Evolutionary conservation across 2,797 vertebrate species (phyloP).

Genomic region (Peromyscus attwateri): DNA sequence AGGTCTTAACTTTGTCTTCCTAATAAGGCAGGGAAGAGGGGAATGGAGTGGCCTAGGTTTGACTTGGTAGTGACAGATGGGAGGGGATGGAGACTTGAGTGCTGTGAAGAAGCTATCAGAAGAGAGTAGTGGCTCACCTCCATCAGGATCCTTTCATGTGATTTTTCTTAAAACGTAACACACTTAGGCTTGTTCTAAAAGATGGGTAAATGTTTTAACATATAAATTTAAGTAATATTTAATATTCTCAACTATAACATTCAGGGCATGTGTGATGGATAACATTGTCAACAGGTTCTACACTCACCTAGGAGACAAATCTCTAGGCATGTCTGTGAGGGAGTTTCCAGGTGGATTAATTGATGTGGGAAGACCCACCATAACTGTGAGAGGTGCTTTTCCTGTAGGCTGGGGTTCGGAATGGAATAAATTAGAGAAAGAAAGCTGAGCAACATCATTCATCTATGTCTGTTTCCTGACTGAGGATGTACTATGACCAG

Average conservation of each 20-base stretch:
- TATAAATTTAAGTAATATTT: conserved; percentile 44
- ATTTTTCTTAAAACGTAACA: conserved; percentile 39
- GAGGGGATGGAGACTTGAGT: not conserved
- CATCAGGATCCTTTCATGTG: not conserved
- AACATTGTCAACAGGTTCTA: not conserved
- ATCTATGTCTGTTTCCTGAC: not conserved
- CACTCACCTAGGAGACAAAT: not conserved
- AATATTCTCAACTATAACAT: conserved; percentile 41
- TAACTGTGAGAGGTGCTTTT: not conserved
- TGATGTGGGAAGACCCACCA: not conserved
- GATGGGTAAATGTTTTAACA: not conserved
- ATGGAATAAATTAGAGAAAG: not conserved
- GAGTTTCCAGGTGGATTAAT: not conserved
- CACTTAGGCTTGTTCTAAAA: conserved; percentile 14
- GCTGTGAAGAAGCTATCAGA: not conserved
- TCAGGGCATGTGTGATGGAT: too few species aligned
- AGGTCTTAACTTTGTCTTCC: not conserved
- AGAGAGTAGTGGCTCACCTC: not conserved
- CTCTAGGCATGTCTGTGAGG: not conserved
- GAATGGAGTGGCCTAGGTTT: not conserved
- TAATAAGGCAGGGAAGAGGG: not conserved
- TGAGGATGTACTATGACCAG: not conserved
- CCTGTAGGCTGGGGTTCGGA: not conserved
- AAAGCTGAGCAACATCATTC: not conserved
- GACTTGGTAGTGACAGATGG: not conserved